These are phyloP conservation scores for Bovichtus variegatus DNA, from an alignment of 2,797 vertebrate species.

Conservation along the genomic window DNA sequence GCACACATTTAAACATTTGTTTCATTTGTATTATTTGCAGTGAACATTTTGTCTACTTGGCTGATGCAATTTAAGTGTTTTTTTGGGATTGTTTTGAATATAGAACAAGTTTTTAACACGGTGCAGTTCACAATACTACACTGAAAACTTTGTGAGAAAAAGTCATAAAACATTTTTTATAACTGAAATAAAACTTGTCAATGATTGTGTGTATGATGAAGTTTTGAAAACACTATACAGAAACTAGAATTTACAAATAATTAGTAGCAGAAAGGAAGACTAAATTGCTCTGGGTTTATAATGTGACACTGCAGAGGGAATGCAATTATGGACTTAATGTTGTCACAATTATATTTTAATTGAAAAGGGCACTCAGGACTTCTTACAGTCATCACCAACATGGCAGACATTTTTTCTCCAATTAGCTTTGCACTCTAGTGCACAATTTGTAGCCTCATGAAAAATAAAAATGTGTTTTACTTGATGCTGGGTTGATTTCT, in stretches of 20 bases:
- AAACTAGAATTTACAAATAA: not conserved
- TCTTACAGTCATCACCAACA: constrained; percentile 43
- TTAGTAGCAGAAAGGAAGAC: constrained; percentile 19
- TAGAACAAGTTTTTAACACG: constrained; percentile 22
- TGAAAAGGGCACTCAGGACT: constrained; percentile 48
- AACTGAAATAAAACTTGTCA: constrained; percentile 57
- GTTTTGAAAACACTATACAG: constrained; percentile 16
- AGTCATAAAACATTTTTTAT: constrained; percentile 61
- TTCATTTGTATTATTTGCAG: constrained; percentile 29
- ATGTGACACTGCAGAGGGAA: constrained; percentile 37
- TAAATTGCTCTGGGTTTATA: constrained; percentile 17
- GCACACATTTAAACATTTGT: constrained; percentile 9
- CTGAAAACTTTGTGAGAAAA: constrained; percentile 20
- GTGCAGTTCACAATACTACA: constrained; percentile 18
- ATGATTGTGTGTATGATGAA: constrained; percentile 38
- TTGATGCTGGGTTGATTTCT: constrained; percentile 27
- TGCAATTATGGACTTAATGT: constrained; percentile 6
- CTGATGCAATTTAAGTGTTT: constrained; percentile 20
- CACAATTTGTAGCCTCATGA: constrained; percentile 47
- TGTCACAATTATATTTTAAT: constrained; percentile 70
- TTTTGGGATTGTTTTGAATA: constrained; percentile 47
- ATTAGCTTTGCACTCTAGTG: constrained; percentile 43
- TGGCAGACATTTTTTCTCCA: constrained; percentile 39
- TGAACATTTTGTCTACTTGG: constrained; percentile 16
- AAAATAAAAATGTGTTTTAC: constrained; percentile 40